Evolutionary conservation across 2,797 vertebrate species (phyloP), one percentile per base, ranked within the genome.

Genomic region (Acanthopagrus latus): DNA sequence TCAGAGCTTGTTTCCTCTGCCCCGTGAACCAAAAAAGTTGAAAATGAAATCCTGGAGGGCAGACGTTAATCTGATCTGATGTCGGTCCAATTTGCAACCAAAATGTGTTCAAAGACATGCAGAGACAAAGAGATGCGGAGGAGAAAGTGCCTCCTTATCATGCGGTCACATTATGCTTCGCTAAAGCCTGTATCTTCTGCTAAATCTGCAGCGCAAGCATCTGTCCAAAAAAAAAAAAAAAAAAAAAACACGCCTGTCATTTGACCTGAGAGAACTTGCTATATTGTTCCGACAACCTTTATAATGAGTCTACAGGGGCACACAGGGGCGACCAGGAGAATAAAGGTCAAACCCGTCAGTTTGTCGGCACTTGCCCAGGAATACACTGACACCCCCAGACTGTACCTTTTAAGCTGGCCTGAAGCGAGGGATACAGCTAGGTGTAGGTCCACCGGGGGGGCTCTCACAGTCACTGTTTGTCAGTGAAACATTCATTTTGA

Each of bases 261-360:
- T 7, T 64, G 11, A 74, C 38, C 13, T 47, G 43, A 52, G 41
- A 76, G 16, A 44, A 18, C 18, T 4, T 10, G 14, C 48, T 58
- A 8, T 2, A 21, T 2, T 17, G 7, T 17, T 54, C 12, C 33
- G 7, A 7, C 33, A 33, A 8, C 33, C 48, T 20, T 43, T n/a
- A 14, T 23, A 51, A 75, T 56, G 48, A 4, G 52, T 38, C 9
- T n/a, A 29, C 41, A 76, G 48, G 8, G 47, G 58, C 25, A 29
- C 2, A 20, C 16, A 33, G 33, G 7, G 50, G 21, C n/a, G 33
- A 11, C 21, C 20, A 11, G 52, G n/a, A 23, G 7, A 50, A 13
- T 43, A 56, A 71, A 75, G 71, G 52, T 64, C 51, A 46, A 16
- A 9, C 3, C 23, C 43, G 59, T 38, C 29, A n/a, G 14, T 23